Percentiles rank a stretch among this genome's conserved stretches.
Evolutionary conservation across 2,888 invertebrate species (phyloP).

Genomic region (Himalopsyche anomala): DNA sequence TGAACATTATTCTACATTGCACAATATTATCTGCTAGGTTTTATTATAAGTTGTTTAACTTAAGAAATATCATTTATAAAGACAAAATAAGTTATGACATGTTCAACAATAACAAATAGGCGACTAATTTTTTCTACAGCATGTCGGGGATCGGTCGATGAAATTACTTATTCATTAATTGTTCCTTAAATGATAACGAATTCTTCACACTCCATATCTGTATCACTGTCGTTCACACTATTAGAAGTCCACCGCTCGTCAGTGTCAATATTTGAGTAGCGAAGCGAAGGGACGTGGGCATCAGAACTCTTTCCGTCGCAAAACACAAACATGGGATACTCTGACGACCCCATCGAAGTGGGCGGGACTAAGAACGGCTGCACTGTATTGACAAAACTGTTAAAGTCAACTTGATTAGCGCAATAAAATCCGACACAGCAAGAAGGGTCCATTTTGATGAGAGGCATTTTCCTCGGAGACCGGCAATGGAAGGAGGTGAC

Average conservation of each 20-base stretch:
- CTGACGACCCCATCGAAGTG: slow-evolving; percentile 75
- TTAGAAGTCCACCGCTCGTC: slow-evolving; percentile 76
- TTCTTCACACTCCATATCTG: slow-evolving; percentile 84
- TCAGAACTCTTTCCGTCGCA: slow-evolving; percentile 83
- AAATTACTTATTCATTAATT: not conserved
- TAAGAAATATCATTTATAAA: not conserved
- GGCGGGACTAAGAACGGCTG: slow-evolving; percentile 77
- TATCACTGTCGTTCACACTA: slow-evolving; percentile 77
- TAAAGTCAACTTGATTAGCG: slow-evolving; percentile 84
- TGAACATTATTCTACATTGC: slow-evolving; percentile 8
- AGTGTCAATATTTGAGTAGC: slow-evolving; percentile 77
- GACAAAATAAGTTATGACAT: slow-evolving; percentile 39
- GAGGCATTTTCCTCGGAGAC: slow-evolving; percentile 89
- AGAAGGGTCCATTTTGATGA: slow-evolving; percentile 93
- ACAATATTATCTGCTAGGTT: slow-evolving; percentile 10
- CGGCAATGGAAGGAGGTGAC: slow-evolving; percentile 89
- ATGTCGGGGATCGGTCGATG: not conserved
- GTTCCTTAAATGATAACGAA: slow-evolving; percentile 82
- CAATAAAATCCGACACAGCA: slow-evolving; percentile 95
- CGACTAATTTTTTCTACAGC: not conserved
- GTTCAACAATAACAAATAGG: slow-evolving; percentile 7
- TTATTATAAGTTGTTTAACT: slow-evolving; percentile 23
- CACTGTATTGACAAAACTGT: slow-evolving; percentile 83
- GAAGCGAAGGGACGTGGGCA: slow-evolving; percentile 76
- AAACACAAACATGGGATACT: slow-evolving; percentile 91